Evolutionary conservation across 64 coral and sea anemone species (phyloP).

Genomic region (Acropora tenuis): DNA sequence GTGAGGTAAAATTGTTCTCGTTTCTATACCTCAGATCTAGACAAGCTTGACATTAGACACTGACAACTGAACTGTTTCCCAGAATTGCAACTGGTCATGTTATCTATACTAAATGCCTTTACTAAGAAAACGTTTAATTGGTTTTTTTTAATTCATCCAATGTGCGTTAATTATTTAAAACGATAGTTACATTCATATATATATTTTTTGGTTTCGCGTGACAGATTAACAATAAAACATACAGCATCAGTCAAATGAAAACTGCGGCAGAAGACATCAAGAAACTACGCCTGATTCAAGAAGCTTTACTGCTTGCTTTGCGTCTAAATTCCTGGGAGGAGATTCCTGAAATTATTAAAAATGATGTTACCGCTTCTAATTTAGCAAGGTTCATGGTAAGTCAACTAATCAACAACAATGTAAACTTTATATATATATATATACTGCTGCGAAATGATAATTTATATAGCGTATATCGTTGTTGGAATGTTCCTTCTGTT

Average conservation of each 20-base stretch:
- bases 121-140: neutral
- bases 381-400: neutral
- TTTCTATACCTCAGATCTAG: no score
- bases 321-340: neutral
- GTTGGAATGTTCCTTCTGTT: no score
- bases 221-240: neutral
- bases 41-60: neutral
- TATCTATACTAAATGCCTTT: neutral
- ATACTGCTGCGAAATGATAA: no score
- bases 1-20: neutral
- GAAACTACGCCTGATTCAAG: neutral
- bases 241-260: neutral
- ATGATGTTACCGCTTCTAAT: neutral
- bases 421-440: no score
- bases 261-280: neutral
- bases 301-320: neutral
- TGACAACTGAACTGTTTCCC: neutral
- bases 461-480: no score
- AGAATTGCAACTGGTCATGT: neutral
- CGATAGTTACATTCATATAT: neutral
- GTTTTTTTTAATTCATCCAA: neutral
- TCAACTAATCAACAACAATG: neutral
- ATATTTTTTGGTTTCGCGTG: neutral
- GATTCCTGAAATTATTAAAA: constrained; percentile 2
- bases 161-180: neutral